Evolutionary conservation across 2,888 invertebrate genomes (phyloP).

Genomic region (Watsonalla binaria): DNA sequence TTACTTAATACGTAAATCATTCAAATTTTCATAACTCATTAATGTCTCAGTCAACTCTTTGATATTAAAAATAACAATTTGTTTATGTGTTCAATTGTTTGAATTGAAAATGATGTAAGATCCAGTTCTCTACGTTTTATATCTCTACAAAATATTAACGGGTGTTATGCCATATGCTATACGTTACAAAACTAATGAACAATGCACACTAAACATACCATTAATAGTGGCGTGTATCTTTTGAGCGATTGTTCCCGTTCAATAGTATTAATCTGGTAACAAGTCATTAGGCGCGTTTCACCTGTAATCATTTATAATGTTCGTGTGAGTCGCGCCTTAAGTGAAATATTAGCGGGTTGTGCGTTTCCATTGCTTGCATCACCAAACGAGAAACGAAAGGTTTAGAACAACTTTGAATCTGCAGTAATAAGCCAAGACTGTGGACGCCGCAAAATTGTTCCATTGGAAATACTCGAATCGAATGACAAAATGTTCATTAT

Average conservation of each 20-base stretch:
- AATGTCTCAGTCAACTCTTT: too few relatives aligned
- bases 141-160: too few relatives aligned
- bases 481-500: too few relatives aligned
- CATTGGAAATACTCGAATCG: too few relatives aligned
- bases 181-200: not conserved
- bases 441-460: too few relatives aligned
- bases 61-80: too few relatives aligned
- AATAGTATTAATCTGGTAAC: constrained; percentile 40
- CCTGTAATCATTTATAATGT: constrained; percentile 53
- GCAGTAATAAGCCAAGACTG: too few relatives aligned
- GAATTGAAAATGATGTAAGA: too few relatives aligned
- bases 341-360: constrained; percentile 36
- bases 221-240: not conserved
- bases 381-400: not conserved
- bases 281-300: constrained; percentile 46
- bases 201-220: not conserved
- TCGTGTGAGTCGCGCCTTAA: constrained; percentile 27
- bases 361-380: constrained; percentile 23
- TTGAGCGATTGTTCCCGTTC: constrained; percentile 21
- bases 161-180: not conserved
- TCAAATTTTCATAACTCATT: too few relatives aligned
- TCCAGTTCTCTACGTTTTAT: too few relatives aligned
- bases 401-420: not conserved
- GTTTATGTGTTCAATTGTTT: too few relatives aligned
- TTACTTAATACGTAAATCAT: too few relatives aligned